phyloP scores from a whole-genome alignment of 1,140 invertebrate genomes.

The Cephus cinctus region DNA sequence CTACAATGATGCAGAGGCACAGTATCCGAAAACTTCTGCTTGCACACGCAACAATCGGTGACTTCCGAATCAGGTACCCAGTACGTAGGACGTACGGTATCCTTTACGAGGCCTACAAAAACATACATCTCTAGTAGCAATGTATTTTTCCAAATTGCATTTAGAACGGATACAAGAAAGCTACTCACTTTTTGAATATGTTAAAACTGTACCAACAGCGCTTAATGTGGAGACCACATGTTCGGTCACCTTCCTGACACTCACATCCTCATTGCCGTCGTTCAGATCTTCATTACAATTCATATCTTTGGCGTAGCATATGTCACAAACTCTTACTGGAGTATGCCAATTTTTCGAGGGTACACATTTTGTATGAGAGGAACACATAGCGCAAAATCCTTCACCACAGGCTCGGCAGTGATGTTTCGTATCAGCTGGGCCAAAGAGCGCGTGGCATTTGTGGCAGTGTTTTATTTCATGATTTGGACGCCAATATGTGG shows the following conservation, averaged over 20 bases:
- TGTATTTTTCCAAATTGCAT: not conserved
- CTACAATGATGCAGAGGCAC: constrained; percentile 73
- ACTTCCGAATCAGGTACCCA: constrained; percentile 78
- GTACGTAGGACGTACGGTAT: constrained; percentile 75
- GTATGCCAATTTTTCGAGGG: constrained; percentile 66
- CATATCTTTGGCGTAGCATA: constrained; percentile 55
- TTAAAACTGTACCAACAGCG: constrained; percentile 60
- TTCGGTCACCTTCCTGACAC: constrained; percentile 64
- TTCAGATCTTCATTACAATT: constrained; percentile 32
- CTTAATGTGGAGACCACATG: constrained; percentile 64
- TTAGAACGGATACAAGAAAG: not conserved
- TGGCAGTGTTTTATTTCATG: constrained; percentile 72
- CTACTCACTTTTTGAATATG: constrained; percentile 57
- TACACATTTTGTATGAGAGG: constrained; percentile 61
- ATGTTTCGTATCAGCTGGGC: constrained; percentile 64
- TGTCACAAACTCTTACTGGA: constrained; percentile 70
- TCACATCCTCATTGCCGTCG: constrained; percentile 55
- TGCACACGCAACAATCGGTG: constrained; percentile 67
- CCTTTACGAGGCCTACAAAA: constrained; percentile 70
- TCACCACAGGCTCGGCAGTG: constrained; percentile 79
- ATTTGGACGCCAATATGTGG: constrained; percentile 81
- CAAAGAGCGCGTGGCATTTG: constrained; percentile 63
- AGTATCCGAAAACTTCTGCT: constrained; percentile 40
- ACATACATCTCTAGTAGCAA: not conserved
- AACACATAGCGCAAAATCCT: constrained; percentile 70